Evolutionary conservation across 2,113 vertebrate genomes (phyloP).

Genomic region (Ameiurus melas): DNA sequence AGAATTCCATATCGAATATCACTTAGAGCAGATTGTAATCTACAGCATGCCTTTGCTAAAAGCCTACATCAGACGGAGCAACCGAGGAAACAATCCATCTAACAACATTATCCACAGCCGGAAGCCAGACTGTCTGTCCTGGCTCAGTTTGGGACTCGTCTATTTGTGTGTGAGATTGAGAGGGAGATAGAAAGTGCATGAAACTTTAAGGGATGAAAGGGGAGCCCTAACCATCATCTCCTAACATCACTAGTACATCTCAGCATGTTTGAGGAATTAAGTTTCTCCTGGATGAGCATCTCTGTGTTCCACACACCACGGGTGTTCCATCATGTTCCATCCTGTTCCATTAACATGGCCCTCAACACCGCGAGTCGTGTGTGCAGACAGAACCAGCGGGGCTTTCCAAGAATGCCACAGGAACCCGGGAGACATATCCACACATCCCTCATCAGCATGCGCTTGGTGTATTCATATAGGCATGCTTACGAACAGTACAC

Average conservation of each 20-base stretch:
- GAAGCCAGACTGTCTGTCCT: slow-evolving; percentile 46
- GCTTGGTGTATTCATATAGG: background rate
- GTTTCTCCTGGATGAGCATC: background rate
- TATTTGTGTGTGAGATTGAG: background rate
- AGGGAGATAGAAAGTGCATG: background rate
- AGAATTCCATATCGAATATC: slow-evolving; percentile 33
- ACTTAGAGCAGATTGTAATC: slow-evolving; percentile 31
- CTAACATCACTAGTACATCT: background rate
- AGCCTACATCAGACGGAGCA: slow-evolving; percentile 37
- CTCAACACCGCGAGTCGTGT: background rate
- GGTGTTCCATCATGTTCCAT: background rate
- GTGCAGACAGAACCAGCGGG: slow-evolving; percentile 17
- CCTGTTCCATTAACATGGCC: slow-evolving; percentile 36
- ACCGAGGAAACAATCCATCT: slow-evolving; percentile 36
- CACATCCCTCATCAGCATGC: slow-evolving; percentile 38
- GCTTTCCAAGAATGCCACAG: slow-evolving; percentile 17
- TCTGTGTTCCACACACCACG: background rate
- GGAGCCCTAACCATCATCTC: background rate
- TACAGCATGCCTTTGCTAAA: slow-evolving; percentile 36
- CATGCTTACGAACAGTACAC: slow-evolving; percentile 30
- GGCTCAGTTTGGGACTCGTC: background rate
- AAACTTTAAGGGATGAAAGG: background rate
- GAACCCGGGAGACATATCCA: background rate
- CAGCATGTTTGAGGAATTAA: slow-evolving; percentile 16
- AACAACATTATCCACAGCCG: slow-evolving; percentile 42